Percentiles rank a stretch among this genome's conserved stretches.
These are phyloP conservation scores for Protosalanx chinensis DNA, from an alignment of 2,797 vertebrate genomes.

Conservation along the genomic window DNA sequence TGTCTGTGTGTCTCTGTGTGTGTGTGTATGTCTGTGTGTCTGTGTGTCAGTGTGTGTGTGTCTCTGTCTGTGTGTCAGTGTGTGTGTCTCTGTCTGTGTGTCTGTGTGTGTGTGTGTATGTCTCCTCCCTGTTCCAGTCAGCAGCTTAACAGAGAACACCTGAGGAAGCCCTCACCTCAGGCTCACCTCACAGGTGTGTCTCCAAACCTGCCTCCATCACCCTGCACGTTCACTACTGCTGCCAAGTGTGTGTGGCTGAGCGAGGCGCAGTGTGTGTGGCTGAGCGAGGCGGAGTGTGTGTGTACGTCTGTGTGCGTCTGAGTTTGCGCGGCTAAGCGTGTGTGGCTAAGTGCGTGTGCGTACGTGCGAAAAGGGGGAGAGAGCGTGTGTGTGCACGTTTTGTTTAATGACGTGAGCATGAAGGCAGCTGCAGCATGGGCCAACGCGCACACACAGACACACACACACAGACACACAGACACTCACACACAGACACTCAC, in stretches of 20 bases:
- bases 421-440: constrained; percentile 53
- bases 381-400: constrained; percentile 26
- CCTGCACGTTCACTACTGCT: constrained; percentile 54
- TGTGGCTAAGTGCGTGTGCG: constrained; percentile 24
- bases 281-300: too few species aligned
- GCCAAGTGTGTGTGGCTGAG: constrained; percentile 17
- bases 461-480: neutral
- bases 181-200: constrained; percentile 64
- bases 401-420: constrained; percentile 48
- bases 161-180: constrained; percentile 51
- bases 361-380: constrained; percentile 26
- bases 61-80: constrained; percentile 29
- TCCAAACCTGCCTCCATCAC: constrained; percentile 25
- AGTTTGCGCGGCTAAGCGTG: neutral
- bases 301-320: neutral
- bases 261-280: neutral
- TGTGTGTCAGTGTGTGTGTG: constrained; percentile 18
- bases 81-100: constrained; percentile 19
- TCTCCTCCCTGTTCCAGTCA: neutral
- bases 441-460: constrained; percentile 36
- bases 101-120: constrained; percentile 28
- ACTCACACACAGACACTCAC: neutral
- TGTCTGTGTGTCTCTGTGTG: neutral
- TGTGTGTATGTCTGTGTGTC: neutral
- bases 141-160: constrained; percentile 49